These are phyloP conservation scores for Panthera leo DNA, from an alignment of 2,113 vertebrate species.

Conservation along the genomic window DNA sequence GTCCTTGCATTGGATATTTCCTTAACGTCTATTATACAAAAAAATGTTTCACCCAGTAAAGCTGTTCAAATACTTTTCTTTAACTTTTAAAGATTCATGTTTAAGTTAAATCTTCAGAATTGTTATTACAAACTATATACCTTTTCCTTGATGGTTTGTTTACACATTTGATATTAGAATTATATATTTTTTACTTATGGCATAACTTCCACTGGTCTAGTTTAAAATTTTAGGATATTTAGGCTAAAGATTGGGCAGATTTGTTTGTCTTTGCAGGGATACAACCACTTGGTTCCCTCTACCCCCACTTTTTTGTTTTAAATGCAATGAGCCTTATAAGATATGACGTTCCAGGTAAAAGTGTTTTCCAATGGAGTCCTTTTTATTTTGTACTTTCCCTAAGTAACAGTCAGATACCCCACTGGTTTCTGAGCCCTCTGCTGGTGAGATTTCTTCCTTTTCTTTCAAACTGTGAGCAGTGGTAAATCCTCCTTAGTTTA, in stretches of 20 bases:
- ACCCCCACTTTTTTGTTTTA: neutral
- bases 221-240: neutral
- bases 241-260: neutral
- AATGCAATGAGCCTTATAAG: neutral
- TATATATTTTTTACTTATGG: neutral
- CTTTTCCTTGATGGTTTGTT: neutral
- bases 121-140: neutral
- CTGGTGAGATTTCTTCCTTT: neutral
- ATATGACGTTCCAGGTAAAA: neutral
- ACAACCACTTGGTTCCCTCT: neutral
- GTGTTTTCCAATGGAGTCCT: neutral
- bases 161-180: neutral
- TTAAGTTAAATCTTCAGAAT: neutral
- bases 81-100: neutral
- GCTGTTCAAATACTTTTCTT: constrained; percentile 2
- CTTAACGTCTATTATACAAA: neutral
- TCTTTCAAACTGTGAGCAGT: neutral
- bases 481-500: neutral
- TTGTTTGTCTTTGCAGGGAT: constrained; percentile 16
- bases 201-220: neutral
- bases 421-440: neutral
- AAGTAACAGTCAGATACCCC: neutral
- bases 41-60: neutral
- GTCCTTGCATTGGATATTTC: neutral
- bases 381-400: constrained; percentile 6